Percentiles rank a stretch among this genome's conserved stretches.
These are phyloP conservation scores for Sceloporus undulatus DNA, from an alignment of 2,113 vertebrate species.

Conservation along the genomic window DNA sequence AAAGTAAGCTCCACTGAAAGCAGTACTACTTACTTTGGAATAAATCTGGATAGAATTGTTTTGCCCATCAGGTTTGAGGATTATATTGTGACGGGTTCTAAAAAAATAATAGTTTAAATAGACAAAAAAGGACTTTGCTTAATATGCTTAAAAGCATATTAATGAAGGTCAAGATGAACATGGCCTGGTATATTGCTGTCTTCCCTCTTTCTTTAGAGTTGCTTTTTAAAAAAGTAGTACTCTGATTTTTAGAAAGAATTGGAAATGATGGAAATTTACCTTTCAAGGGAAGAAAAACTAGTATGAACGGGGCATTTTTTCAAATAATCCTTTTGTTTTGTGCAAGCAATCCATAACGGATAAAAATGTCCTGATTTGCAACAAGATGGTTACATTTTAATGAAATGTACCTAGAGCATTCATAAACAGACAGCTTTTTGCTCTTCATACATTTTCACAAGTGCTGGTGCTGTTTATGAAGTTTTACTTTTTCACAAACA, in stretches of 20 bases:
- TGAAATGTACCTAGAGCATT: conserved; percentile 52
- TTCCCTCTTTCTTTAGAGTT: conserved; percentile 14
- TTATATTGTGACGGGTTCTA: not conserved
- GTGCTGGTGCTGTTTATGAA: conserved; percentile 67
- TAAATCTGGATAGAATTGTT: conserved; percentile 27
- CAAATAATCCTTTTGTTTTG: conserved; percentile 2
- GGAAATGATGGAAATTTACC: conserved; percentile 39
- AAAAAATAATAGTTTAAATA: not conserved
- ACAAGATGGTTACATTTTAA: conserved; percentile 29
- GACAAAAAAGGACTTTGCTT: conserved; percentile 33
- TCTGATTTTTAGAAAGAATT: conserved; percentile 41
- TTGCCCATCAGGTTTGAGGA: conserved; percentile 11
- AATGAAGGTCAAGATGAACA: not conserved
- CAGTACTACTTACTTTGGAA: conserved; percentile 26
- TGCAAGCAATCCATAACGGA: conserved; percentile 40
- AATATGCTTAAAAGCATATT: conserved; percentile 45
- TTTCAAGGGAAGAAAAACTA: conserved; percentile 52
- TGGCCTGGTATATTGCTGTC: conserved; percentile 49
- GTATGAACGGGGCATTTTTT: conserved; percentile 33
- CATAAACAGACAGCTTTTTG: conserved; percentile 49
- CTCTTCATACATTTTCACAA: conserved; percentile 71
- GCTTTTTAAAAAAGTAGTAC: conserved; percentile 1
- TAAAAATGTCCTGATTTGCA: conserved; percentile 60
- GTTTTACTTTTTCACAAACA: conserved; percentile 63
- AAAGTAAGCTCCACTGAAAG: conserved; percentile 28